phyloP scores from a whole-genome alignment of 2,797 vertebrate species.

The Myiothlypis coronata region DNA sequence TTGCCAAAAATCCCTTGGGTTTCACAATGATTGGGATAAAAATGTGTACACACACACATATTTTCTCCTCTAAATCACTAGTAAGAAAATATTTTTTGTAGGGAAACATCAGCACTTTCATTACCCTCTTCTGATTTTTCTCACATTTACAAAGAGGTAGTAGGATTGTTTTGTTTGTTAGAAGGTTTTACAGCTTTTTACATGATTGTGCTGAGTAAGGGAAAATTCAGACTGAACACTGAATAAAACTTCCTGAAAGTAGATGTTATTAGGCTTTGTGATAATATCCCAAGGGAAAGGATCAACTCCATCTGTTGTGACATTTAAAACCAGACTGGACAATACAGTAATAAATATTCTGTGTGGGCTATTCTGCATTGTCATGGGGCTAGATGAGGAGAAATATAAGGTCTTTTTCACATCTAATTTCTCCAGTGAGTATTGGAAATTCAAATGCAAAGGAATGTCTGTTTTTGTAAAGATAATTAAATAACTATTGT shows the following conservation, averaged over 20 bases:
- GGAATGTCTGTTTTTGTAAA: background rate
- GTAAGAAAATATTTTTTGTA: background rate
- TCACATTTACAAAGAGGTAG: background rate
- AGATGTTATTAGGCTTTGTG: background rate
- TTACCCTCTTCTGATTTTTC: background rate
- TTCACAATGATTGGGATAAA: background rate
- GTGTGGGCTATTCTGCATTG: background rate
- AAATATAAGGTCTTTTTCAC: background rate
- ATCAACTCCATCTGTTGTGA: background rate
- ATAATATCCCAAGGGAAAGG: background rate
- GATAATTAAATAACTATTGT: background rate
- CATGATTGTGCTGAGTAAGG: background rate
- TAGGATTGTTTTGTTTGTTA: background rate
- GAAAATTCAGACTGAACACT: background rate
- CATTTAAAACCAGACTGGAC: background rate
- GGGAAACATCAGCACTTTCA: background rate
- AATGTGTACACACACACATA: rapidly evolving
- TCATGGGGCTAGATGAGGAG: background rate
- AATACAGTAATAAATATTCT: background rate
- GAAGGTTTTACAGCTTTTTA: background rate
- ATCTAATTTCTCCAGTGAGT: background rate
- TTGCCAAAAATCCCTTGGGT: background rate
- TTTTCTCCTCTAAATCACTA: background rate
- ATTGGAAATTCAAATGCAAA: background rate
- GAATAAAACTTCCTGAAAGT: conserved; percentile 17